Evolutionary conservation across 2,797 vertebrate species (phyloP).

Genomic region (Acrocephalus scirpaceus): DNA sequence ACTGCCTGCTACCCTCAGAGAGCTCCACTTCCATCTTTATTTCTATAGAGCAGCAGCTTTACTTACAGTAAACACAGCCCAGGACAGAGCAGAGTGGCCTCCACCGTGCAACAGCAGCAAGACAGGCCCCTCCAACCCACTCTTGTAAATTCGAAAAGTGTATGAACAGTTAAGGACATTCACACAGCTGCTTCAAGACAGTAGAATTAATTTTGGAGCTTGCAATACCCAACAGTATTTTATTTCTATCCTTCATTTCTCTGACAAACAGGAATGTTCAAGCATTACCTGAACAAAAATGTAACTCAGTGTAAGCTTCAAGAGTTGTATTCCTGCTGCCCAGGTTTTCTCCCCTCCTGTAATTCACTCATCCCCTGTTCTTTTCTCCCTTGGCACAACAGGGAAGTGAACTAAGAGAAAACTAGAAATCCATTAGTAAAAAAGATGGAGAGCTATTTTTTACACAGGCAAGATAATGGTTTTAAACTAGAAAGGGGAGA

Average conservation of each 20-base stretch:
- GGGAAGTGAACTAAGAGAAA: not conserved
- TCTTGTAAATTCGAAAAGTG: conserved; percentile 98
- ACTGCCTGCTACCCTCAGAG: not conserved
- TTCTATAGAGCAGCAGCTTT: not conserved
- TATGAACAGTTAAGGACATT: conserved; percentile 86
- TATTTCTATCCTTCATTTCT: not conserved
- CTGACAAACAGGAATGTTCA: not conserved
- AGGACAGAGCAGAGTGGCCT: conserved; percentile 97
- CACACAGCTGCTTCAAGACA: not conserved
- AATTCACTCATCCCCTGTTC: not conserved
- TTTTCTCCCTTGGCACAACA: not conserved
- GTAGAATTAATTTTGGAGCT: not conserved
- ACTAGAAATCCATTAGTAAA: not conserved
- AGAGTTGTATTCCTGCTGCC: not conserved
- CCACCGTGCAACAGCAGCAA: conserved; percentile 93
- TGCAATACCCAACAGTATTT: not conserved
- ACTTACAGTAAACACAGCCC: conserved; percentile 97
- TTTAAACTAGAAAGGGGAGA: not conserved
- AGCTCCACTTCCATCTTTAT: no score
- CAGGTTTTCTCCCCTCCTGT: not conserved
- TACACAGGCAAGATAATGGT: not conserved
- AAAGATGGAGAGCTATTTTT: not conserved
- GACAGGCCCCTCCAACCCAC: conserved; percentile 91
- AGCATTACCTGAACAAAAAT: not conserved
- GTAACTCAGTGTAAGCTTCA: not conserved